Evolutionary conservation across 2,888 invertebrate species (phyloP).

Genomic region (Bellardia pandia): DNA sequence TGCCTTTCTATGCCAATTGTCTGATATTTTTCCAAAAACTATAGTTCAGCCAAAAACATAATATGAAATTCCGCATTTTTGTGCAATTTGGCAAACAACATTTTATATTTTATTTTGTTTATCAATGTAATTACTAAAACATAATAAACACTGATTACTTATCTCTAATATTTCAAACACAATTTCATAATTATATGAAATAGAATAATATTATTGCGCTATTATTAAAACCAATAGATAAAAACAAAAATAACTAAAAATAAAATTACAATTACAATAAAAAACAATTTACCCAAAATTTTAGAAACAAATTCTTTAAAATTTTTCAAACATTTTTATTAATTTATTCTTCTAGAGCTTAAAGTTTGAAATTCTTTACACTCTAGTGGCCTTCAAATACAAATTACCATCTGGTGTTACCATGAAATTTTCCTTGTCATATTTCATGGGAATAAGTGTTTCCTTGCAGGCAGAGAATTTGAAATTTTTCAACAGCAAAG

Average conservation of each 20-base stretch:
- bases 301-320: background rate
- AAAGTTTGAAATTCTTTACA: conserved; percentile 9
- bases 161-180: background rate
- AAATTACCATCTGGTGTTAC: conserved; percentile 75
- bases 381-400: conserved; percentile 61
- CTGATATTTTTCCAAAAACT: too few relatives aligned
- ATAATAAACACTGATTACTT: background rate
- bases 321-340: too few relatives aligned
- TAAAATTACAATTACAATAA: background rate
- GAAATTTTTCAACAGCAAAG: conserved; percentile 78
- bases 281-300: background rate
- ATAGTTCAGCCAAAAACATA: too few relatives aligned
- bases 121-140: too few relatives aligned
- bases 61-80: too few relatives aligned
- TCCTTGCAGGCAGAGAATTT: conserved; percentile 76
- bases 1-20: too few relatives aligned
- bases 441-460: conserved; percentile 77
- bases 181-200: background rate
- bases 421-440: conserved; percentile 73
- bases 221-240: background rate
- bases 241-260: background rate
- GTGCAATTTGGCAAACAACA: too few relatives aligned
- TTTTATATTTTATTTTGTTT: too few relatives aligned
- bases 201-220: background rate
- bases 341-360: background rate